Evolutionary conservation across 2,113 vertebrate genomes (phyloP).

Genomic region (Ovibos moschatus): DNA sequence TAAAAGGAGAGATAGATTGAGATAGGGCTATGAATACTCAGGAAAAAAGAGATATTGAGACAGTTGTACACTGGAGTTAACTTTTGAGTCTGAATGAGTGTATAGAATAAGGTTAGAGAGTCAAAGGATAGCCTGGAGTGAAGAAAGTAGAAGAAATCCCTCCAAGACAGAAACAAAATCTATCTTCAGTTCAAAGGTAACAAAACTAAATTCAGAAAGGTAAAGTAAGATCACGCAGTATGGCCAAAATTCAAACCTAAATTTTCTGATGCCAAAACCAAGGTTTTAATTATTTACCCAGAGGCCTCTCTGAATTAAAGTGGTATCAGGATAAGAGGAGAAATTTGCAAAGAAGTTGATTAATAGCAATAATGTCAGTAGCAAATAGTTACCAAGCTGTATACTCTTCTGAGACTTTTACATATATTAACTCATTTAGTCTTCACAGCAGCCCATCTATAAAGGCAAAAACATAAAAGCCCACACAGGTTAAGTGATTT

Average conservation of each 20-base stretch:
- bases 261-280: background rate
- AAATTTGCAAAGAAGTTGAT: background rate
- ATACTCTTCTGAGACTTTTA: background rate
- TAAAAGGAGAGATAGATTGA: background rate
- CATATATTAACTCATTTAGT: background rate
- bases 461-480: background rate
- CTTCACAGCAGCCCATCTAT: background rate
- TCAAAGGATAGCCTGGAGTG: background rate
- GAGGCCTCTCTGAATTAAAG: background rate
- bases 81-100: background rate
- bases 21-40: background rate
- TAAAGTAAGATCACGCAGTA: background rate
- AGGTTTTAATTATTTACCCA: background rate
- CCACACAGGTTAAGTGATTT: background rate
- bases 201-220: background rate
- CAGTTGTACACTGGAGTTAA: background rate
- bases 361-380: background rate
- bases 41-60: background rate
- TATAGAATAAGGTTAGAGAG: too few relatives aligned
- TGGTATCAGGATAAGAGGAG: background rate
- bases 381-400: background rate
- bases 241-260: background rate
- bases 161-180: background rate
- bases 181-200: background rate
- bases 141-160: background rate